These are phyloP conservation scores for Ricordea florida DNA, from an alignment of 92 coral and sea anemone genomes.

Conservation along the genomic window DNA sequence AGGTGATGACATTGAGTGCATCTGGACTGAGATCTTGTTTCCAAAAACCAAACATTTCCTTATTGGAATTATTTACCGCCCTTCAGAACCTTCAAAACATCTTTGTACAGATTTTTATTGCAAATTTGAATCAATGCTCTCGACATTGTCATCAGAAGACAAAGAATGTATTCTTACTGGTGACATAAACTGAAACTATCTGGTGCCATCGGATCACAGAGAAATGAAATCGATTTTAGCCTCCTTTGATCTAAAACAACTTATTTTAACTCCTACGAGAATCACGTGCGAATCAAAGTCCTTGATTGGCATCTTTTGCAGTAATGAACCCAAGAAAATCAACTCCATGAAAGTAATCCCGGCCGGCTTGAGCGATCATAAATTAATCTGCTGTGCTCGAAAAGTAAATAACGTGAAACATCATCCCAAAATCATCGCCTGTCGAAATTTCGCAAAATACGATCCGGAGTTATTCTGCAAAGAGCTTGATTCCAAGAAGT, in stretches of 20 bases:
- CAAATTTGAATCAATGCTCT: too few relatives aligned
- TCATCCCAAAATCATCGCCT: conserved; percentile 31
- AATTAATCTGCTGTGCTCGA: conserved; percentile 44
- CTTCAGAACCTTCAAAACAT: too few relatives aligned
- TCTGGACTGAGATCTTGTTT: too few relatives aligned
- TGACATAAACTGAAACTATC: too few relatives aligned
- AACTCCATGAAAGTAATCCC: conserved; percentile 45
- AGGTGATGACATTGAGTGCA: too few relatives aligned
- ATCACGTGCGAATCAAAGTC: conserved; percentile 56
- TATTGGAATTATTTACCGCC: too few relatives aligned
- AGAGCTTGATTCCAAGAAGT: conserved; percentile 24
- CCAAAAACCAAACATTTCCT: too few relatives aligned
- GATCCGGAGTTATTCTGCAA: conserved; percentile 18
- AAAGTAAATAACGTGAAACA: conserved; percentile 36
- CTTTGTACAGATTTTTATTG: too few relatives aligned
- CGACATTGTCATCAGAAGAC: too few relatives aligned
- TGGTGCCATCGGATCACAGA: too few relatives aligned
- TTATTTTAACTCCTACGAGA: conserved; percentile 46
- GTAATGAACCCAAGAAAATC: conserved; percentile 48
- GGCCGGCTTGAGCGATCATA: conserved; percentile 63
- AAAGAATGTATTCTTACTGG: too few relatives aligned
- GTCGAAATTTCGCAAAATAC: conserved; percentile 39
- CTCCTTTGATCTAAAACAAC: neutral
- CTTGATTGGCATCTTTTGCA: conserved; percentile 38
- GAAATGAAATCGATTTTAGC: too few relatives aligned